Base-by-base conservation (phyloP, 2,888 invertebrate genomes). In the Fragum sueziense region DNA sequence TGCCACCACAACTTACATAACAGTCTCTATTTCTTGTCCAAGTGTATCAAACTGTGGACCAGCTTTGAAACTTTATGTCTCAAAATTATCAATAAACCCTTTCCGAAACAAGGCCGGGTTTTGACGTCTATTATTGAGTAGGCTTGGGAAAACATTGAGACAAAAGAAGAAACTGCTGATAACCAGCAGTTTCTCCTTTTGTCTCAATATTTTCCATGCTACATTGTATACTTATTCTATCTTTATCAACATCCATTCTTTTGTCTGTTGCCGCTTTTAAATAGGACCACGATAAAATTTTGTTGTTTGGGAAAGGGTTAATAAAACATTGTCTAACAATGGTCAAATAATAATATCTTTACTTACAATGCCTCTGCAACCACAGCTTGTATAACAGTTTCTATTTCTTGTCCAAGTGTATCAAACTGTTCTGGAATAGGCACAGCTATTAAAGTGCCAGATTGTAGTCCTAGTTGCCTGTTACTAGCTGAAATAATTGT, bases 291-390 rank as follows among this genome's bases (percentile, higher is more conserved):
- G n/a, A n/a, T n/a, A n/a, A n/a, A n/a, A n/a, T n/a, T n/a, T n/a
- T n/a, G n/a, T n/a, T n/a, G n/a, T n/a, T n/a, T n/a, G n/a, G n/a
- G 98, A 84, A 99, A 96, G 0, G 99, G 98, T 1, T 98, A 98
- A 2, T 97, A 98, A 80, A 99, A 94, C 47, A 99, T 94, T 76
- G 97, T 95, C 11, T 94, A 94, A 85, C 91, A 91, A 20, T 88
- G 83, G 29, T 94, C 83, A 11, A 88, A n/a, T n/a, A n/a, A n/a
- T n/a, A n/a, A n/a, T n/a, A n/a, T n/a, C n/a, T 22, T 22, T 25
- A 22, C 70, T 52, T 65, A 81, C 81, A 29, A 27, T 11, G 81
- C 77, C 75, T 81, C 81, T 54, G 27, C 73, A 17, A 90, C 82
- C 52, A 91, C 90, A 74, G 94, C 91, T 80, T 95, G 93, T 88